Conservation (phyloP, 2,888 invertebrate species). For the Epicampocera succincta region DNA sequence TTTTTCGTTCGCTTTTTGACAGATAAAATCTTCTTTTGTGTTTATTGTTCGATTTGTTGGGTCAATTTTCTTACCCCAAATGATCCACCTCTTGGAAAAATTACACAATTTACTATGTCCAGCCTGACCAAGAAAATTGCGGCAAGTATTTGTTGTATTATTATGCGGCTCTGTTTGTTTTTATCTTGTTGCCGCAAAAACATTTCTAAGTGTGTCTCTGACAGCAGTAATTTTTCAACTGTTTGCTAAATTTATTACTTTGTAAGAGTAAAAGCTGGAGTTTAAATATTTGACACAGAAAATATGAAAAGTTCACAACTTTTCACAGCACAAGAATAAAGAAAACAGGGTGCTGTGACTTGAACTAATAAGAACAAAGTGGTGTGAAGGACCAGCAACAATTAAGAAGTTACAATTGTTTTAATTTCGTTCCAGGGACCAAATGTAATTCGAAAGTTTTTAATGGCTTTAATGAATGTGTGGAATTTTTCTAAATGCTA, state of each 20-base stretch:
- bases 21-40: background rate
- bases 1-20: background rate
- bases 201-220: slow-evolving; percentile 52
- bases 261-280: slow-evolving; percentile 15
- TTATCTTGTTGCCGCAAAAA: slow-evolving; percentile 42
- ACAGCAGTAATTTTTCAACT: slow-evolving; percentile 55
- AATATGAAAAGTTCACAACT: background rate
- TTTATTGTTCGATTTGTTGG: background rate
- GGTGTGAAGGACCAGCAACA: no score
- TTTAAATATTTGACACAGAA: slow-evolving; percentile 21
- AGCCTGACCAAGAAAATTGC: slow-evolving; percentile 18
- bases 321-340: background rate
- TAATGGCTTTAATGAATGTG: no score
- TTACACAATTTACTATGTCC: slow-evolving; percentile 65
- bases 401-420: no score
- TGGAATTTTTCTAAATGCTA: no score
- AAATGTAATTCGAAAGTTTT: no score
- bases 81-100: slow-evolving; percentile 76
- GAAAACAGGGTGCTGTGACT: slow-evolving; percentile 31
- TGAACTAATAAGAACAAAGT: no score
- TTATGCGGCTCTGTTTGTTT: slow-evolving; percentile 35
- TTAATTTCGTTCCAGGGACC: no score
- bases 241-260: slow-evolving; percentile 56
- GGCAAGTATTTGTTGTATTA: slow-evolving; percentile 43
- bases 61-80: slow-evolving; percentile 73